These are phyloP conservation scores for Stomatorhinus walkeri DNA, from an alignment of 2,797 vertebrate species.

Conservation along the genomic window DNA sequence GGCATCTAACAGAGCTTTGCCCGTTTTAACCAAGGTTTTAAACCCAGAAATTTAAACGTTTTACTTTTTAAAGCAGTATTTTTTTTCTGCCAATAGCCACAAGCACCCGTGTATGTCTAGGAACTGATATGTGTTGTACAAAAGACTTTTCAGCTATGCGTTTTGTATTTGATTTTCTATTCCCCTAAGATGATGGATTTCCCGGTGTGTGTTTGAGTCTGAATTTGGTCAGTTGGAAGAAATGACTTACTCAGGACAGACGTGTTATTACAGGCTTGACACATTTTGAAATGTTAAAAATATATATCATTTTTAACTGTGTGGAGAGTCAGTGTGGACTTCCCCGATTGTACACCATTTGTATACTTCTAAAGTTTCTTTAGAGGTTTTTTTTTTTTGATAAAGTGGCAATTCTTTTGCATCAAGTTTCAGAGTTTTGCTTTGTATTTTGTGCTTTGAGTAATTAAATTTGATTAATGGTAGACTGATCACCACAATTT, in stretches of 20 bases:
- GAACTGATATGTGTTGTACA: not conserved
- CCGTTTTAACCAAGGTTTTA: slow-evolving; percentile 20
- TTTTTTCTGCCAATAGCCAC: not conserved
- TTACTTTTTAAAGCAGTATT: slow-evolving; percentile 19
- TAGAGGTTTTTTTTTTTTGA: not conserved
- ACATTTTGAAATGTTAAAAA: not conserved
- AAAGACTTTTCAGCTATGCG: not conserved
- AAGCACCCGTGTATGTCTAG: not conserved
- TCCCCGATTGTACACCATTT: not conserved
- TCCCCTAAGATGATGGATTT: not conserved
- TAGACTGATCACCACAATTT: slow-evolving; percentile 25
- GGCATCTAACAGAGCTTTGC: not conserved
- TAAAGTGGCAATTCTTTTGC: not conserved
- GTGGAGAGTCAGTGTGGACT: not conserved
- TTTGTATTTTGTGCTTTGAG: not conserved
- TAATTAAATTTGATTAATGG: slow-evolving; percentile 19
- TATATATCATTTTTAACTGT: not conserved
- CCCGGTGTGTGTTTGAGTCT: not conserved
- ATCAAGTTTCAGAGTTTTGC: slow-evolving; percentile 2
- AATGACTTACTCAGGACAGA: slow-evolving; percentile 8
- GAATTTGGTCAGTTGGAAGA: slow-evolving; percentile 6
- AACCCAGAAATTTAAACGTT: not conserved
- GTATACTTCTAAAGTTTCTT: slow-evolving; percentile 22
- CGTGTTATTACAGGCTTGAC: not conserved
- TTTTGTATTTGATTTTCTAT: slow-evolving; percentile 6